Evolutionary conservation across 2,888 invertebrate genomes (phyloP), one percentile per base, ranked within the genome.

Genomic region (Aethes cnicana): DNA sequence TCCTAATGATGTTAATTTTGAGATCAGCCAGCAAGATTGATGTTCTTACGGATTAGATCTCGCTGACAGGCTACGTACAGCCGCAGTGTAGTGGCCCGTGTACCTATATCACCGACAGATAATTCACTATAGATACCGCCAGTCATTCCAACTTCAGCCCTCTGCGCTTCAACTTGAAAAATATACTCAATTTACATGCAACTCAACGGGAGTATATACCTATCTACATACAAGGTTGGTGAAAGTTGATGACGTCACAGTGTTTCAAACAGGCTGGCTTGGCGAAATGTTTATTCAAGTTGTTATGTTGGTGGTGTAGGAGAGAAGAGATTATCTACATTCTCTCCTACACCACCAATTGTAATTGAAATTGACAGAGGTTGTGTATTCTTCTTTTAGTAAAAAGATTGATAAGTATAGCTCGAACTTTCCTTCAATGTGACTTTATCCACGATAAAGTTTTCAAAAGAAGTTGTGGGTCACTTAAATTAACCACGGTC

Each of bases 181-280:
- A 23, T 23, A 36, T 21, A 28, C 6, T 43, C 11, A 12, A 43
- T 50, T 37, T 44, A 23, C 43, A 44, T 37, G 33, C 35, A 48
- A 42, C 23, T 37, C 37, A 18, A 37, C 43, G 30, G 43, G 23
- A 50, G 36, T 30, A 8, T n/a, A 16, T 20, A 9, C 5, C 18
- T 42, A 43, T 11, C 44, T 43, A 25, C 23, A 36, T 17, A 36
- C 80, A 86, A 86, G 87, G 87, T 84, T 81, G 73, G 86, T 77
- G 87, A 88, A 88, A 88, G 87, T 79, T 61, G 65, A 76, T 74
- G 74, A 72, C 72, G 74, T 80, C 78, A 80, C 61, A 21, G 6
- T 14, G 5, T 41, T n/a, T 32, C 25, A 25, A 52, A 46, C 30
- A 11, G 14, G 26, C 20, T 48, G 28, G 21, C 32, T 30, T 18